Conservation (phyloP, 2,888 invertebrate species). For the Tetranychus truncatus region DNA sequence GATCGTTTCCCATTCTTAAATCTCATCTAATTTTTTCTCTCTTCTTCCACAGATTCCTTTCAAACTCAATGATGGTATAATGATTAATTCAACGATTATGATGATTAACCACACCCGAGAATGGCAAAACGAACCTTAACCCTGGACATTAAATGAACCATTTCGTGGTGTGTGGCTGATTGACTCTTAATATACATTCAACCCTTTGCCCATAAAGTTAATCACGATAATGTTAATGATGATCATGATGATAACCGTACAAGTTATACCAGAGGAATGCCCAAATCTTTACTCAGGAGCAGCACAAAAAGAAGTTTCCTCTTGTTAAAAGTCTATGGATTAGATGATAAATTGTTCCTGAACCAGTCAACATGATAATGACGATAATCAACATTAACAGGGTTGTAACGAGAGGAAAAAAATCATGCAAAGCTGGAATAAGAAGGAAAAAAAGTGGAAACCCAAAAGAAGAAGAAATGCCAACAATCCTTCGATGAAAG, state of each 20-base stretch:
- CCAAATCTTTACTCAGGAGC: no score
- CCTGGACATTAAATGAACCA: background rate
- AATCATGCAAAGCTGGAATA: background rate
- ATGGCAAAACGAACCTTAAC: background rate
- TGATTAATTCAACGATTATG: background rate
- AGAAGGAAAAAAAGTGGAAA: background rate
- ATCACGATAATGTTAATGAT: background rate
- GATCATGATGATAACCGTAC: background rate
- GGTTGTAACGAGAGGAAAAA: background rate
- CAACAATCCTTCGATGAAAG: no score
- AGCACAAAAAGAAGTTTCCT: no score
- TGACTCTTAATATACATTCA: background rate
- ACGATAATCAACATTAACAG: no score
- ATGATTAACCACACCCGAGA: conserved; percentile 1
- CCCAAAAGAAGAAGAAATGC: background rate
- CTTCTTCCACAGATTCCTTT: background rate
- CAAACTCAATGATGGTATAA: background rate
- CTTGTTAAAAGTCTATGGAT: no score
- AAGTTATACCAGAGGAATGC: no score
- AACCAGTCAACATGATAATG: no score
- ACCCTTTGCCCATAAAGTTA: background rate
- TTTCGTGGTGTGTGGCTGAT: background rate
- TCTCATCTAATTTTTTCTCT: background rate
- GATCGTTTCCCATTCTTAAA: background rate
- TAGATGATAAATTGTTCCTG: no score